Evolutionary conservation across 2,113 vertebrate genomes (phyloP).

Genomic region (Seriola quinqueradiata): DNA sequence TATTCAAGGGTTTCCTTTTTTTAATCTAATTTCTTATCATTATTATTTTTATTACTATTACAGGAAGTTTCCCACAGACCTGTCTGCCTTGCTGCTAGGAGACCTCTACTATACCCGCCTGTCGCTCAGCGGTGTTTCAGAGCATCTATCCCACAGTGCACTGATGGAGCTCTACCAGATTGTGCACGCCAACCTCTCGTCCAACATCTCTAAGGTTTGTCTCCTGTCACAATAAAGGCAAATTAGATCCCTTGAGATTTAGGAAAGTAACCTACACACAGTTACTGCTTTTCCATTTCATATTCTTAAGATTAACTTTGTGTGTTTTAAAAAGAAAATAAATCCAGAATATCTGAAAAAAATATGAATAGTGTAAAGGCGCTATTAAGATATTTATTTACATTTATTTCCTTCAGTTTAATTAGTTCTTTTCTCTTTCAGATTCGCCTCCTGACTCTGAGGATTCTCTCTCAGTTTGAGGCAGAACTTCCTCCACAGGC

Average conservation of each 20-base stretch:
- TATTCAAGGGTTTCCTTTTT: neutral
- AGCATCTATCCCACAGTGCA: constrained; percentile 87
- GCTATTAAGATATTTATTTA: neutral
- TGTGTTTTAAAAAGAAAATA: neutral
- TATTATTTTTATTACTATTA: neutral
- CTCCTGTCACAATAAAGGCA: neutral
- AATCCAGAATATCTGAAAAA: neutral
- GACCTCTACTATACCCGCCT: constrained; percentile 95
- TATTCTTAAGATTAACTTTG: neutral
- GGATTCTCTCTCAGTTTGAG: constrained; percentile 94
- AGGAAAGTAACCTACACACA: neutral
- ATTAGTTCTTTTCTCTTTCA: constrained; percentile 59
- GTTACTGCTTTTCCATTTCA: neutral
- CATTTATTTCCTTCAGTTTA: neutral
- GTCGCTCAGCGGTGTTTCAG: constrained; percentile 88
- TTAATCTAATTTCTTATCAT: neutral
- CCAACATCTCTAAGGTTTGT: constrained; percentile 89
- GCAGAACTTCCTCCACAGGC: constrained; percentile 76
- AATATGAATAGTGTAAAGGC: neutral
- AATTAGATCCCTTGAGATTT: neutral
- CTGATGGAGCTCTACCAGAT: constrained; percentile 88
- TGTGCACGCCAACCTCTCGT: constrained; percentile 91
- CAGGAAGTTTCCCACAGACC: constrained; percentile 89
- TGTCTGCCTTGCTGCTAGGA: constrained; percentile 89
- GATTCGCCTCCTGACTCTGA: constrained; percentile 93